phyloP scores from a whole-genome alignment of 2,113 vertebrate species.

The Chrysochloris asiatica region DNA sequence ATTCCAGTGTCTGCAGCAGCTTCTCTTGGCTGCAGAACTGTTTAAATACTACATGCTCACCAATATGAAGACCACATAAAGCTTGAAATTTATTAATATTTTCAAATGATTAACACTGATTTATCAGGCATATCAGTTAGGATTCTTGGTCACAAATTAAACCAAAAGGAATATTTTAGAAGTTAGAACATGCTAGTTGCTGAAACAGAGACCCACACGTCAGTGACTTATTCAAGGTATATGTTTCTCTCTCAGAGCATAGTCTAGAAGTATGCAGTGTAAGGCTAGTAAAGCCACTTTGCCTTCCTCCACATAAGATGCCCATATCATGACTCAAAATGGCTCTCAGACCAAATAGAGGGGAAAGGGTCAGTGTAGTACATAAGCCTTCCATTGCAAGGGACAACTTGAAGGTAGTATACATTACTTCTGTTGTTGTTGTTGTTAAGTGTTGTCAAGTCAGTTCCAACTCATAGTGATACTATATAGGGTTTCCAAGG shows the following conservation, averaged over 20 bases:
- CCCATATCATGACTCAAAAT: constrained; percentile 12
- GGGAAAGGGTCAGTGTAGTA: too few relatives aligned
- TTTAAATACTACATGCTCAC: constrained; percentile 55
- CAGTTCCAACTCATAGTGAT: too few relatives aligned
- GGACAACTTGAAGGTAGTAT: not conserved
- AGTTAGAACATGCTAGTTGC: constrained; percentile 7
- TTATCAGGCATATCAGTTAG: constrained; percentile 1
- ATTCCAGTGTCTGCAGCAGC: constrained; percentile 58
- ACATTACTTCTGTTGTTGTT: not conserved
- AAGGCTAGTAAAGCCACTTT: constrained; percentile 9
- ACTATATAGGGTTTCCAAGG: too few relatives aligned
- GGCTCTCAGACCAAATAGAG: constrained; percentile 25
- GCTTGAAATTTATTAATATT: constrained; percentile 46
- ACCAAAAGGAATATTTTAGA: too few relatives aligned
- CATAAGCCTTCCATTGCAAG: too few relatives aligned
- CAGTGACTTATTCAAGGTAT: constrained; percentile 11
- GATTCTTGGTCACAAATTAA: constrained; percentile 35
- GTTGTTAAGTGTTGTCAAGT: too few relatives aligned
- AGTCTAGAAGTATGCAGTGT: not conserved
- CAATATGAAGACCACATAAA: constrained; percentile 29
- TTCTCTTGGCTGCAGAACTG: constrained; percentile 59
- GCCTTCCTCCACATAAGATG: not conserved
- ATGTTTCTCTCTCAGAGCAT: not conserved
- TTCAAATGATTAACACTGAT: constrained; percentile 40
- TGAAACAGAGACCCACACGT: not conserved